Evolutionary conservation across 2,888 invertebrate species (phyloP), one percentile per base, ranked within the genome.

Genomic region (Villa cingulata): DNA sequence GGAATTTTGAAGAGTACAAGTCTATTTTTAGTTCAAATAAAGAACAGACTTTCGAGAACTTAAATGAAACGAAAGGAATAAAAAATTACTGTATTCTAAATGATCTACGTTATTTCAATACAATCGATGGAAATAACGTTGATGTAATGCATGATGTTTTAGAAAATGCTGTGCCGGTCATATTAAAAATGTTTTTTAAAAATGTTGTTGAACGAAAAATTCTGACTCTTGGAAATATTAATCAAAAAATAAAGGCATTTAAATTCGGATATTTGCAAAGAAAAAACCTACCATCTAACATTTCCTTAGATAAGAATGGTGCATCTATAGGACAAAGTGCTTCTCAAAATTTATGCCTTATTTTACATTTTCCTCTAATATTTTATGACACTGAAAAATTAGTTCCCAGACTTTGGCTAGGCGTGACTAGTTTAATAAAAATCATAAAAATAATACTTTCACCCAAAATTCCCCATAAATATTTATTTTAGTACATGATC

Each of bases 91-190:
- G 41, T 41, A 17, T 41, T 34, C 40, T 46, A 20, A 46, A 46
- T 16, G 18, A 17, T 7, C 36, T 39, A 3, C 7, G 16, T 5
- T 19, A 19, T 36, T 46, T 29, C 15, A 34, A 41, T n/a, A 41
- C 36, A 6, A 36, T 46, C 14, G 46, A 46, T 9, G 36, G 41
- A 41, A 32, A 32, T 4, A 41, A 27, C 15, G 40, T 46, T 15
- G 46, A 46, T 17, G 36, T 46, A 6, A 46, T 41, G 37, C 46
- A 46, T 41, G 41, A 46, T 41, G 34, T 41, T 10, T 32, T 46
- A 41, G 39, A 45, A 32, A 39, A 39, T 14, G 45, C 45, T 2
- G 45, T 45, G 2, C 45, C 45, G 3, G 38, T 45, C 37, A 23
- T 45, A 5, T 45, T 45, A 39, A 37, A 39, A 18, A 10, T 2